Evolutionary conservation across 2,797 vertebrate genomes (phyloP), one percentile per base, ranked within the genome.

Genomic region (Dromococcyx pavoninus): DNA sequence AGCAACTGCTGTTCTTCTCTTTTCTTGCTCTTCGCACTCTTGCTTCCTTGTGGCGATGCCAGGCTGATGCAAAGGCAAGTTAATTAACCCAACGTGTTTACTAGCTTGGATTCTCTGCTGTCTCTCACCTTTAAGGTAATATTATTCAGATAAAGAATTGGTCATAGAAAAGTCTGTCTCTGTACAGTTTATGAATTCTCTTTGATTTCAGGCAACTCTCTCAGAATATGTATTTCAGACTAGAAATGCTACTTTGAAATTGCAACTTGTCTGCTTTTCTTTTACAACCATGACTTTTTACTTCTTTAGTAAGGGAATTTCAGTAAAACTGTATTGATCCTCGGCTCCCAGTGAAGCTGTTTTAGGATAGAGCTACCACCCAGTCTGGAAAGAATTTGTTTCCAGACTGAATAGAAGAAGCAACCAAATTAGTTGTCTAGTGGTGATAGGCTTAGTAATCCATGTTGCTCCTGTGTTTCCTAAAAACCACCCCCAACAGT

Each of bases 211-310:
- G 25, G 13, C 44, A 60, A 17, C 9, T 54, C 21, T 74, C 23
- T 62, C 10, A 9, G 15, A 0, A 0, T 8, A 30, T 4, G 2
- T 6, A 11, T 71, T 82, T 53, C 48, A 62, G 48, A 37, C 22
- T 50, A 27, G 16, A 88, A 79, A 50, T 2, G 4, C 4, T 75
- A 13, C 11, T 60, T 65, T 57, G 41, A 61, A 85, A 77, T 13
- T 2, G 3, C 6, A 22, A 1, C 22, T 87, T 81, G 37, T 3
- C 22, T 60, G 14, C 7, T 7, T 84, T 84, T 76, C 51, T 69
- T 17, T 80, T 58, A n/a, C 76, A 64, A 27, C 7, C 7, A 53
- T 27, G 37, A 15, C 13, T 82, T 83, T 76, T 64, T 37, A 58
- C 33, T 61, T 80, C 16, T 41, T 43, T 22, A 69, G 4, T 61